phyloP scores from a whole-genome alignment of 2,888 invertebrate genomes.

The Apotomis betuletana region DNA sequence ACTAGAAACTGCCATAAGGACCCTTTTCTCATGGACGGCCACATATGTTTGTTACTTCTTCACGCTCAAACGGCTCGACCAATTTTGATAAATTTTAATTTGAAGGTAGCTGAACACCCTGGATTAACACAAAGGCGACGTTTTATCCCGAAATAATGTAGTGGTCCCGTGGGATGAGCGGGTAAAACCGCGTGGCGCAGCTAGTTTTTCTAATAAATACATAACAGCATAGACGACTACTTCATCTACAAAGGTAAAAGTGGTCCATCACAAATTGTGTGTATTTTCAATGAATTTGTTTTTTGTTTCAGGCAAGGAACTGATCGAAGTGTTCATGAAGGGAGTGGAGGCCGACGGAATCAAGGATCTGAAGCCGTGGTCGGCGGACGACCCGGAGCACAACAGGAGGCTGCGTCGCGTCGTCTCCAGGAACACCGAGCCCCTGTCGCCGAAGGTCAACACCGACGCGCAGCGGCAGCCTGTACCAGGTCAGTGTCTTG shows the following conservation, averaged over 20 bases:
- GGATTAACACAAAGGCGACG: too few species aligned
- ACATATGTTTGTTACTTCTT: too few species aligned
- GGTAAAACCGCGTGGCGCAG: too few species aligned
- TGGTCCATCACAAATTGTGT: too few species aligned
- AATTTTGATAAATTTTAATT: too few species aligned
- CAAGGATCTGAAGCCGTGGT: conserved; percentile 86
- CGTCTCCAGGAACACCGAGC: conserved; percentile 66
- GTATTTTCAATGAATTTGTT: not conserved
- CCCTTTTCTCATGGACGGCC: too few species aligned
- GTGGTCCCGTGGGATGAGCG: too few species aligned
- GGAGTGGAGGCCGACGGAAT: conserved; percentile 90
- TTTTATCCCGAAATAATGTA: too few species aligned
- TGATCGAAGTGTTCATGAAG: conserved; percentile 94
- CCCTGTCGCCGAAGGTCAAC: conserved; percentile 59
- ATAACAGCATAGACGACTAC: not conserved
- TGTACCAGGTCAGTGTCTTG: conserved; percentile 24
- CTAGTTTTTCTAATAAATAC: too few species aligned
- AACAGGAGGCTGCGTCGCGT: conserved; percentile 66
- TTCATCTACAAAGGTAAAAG: not conserved
- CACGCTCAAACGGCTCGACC: too few species aligned
- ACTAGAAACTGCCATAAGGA: too few species aligned
- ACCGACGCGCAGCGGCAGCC: conserved; percentile 11
- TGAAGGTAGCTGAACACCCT: too few species aligned
- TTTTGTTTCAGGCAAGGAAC: conserved; percentile 90
- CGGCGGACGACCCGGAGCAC: conserved; percentile 54